A percentile compares a stretch with the other conserved stretches of the same genome.
phyloP scores from a whole-genome alignment of 1,140 invertebrate genomes.

The Thereuonema tuberculata region DNA sequence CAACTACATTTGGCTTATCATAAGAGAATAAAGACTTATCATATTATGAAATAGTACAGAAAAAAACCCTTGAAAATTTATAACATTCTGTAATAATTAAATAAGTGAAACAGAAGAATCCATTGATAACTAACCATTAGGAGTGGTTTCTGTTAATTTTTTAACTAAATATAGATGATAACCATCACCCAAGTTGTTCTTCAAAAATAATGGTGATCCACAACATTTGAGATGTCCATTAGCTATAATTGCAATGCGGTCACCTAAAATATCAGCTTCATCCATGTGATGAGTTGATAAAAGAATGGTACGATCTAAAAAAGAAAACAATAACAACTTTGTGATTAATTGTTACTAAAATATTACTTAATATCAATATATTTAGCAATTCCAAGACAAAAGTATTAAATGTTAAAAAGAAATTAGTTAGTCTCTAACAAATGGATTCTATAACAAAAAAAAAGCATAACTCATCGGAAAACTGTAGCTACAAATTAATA shows the following conservation, averaged over 20 bases:
- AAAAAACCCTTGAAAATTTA: no score
- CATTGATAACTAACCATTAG: no score
- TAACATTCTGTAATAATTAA: no score
- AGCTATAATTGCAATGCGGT: constrained; percentile 15
- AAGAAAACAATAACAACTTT: background rate
- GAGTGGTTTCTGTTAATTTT: background rate
- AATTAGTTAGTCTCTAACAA: no score
- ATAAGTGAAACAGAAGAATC: no score
- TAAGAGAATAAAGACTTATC: no score
- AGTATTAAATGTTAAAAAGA: background rate
- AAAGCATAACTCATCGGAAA: no score
- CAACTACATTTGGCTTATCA: no score
- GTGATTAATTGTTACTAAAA: no score
- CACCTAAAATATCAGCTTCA: constrained; percentile 16
- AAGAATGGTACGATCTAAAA: constrained; percentile 10
- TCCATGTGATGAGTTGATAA: constrained; percentile 18
- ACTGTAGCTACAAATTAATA: no score
- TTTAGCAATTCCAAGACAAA: background rate
- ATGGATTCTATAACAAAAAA: no score
- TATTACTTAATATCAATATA: background rate
- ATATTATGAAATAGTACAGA: no score
- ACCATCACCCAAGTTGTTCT: constrained; percentile 15
- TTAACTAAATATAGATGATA: constrained; percentile 21
- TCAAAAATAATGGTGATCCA: constrained; percentile 14
- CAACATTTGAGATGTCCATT: constrained; percentile 13